These are phyloP conservation scores for Coracopsis vasa DNA, from an alignment of 2,113 vertebrate genomes.

Conservation along the genomic window DNA sequence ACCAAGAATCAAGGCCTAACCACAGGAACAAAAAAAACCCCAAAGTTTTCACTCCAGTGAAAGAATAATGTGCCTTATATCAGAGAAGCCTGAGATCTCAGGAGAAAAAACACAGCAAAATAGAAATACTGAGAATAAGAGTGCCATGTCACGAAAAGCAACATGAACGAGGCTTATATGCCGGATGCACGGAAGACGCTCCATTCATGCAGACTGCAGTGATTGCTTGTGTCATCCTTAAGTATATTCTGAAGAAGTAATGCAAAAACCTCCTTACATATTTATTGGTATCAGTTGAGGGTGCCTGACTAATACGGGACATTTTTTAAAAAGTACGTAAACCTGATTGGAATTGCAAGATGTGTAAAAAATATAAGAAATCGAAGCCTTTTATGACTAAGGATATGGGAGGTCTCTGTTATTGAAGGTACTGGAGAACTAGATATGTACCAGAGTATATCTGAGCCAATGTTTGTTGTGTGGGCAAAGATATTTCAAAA, in stretches of 20 bases:
- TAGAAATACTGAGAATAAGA: background rate
- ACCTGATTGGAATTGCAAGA: background rate
- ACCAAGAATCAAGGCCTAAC: background rate
- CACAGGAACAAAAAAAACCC: background rate
- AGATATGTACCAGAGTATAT: background rate
- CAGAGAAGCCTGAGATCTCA: background rate
- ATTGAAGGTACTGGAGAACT: background rate
- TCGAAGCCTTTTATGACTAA: background rate
- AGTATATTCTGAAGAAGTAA: background rate
- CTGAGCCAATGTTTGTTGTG: background rate
- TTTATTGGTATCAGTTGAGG: background rate
- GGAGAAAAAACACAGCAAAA: background rate
- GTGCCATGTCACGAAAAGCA: background rate
- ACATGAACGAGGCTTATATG: background rate
- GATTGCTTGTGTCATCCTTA: background rate
- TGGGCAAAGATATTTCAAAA: background rate
- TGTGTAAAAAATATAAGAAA: background rate
- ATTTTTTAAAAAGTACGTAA: background rate
- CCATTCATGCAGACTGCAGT: background rate
- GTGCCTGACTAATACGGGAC: rapidly evolving
- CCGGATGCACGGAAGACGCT: rapidly evolving
- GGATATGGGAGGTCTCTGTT: background rate
- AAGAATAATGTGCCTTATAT: background rate
- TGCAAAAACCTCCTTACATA: background rate
- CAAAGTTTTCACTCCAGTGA: background rate